These are phyloP conservation scores for Pholis gunnellus DNA, from an alignment of 2,113 vertebrate genomes.

Conservation along the genomic window DNA sequence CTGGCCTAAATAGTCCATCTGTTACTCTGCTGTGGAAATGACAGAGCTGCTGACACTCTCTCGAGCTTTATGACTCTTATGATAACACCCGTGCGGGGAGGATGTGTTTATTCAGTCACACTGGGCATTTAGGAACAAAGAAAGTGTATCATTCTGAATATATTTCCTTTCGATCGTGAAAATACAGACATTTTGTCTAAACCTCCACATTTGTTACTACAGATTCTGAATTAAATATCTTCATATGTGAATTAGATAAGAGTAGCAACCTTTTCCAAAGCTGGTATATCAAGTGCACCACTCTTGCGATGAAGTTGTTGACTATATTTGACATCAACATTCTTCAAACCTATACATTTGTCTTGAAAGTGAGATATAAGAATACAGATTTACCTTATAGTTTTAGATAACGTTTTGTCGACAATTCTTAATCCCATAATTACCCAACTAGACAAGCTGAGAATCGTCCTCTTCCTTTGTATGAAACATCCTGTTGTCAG, in stretches of 20 bases:
- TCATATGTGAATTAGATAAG: background rate
- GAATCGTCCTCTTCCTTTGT: background rate
- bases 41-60: conserved; percentile 71
- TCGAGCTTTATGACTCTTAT: conserved; percentile 61
- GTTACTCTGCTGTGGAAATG: conserved; percentile 65
- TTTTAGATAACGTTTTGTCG: background rate
- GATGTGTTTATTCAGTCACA: conserved; percentile 45
- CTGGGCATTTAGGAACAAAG: conserved; percentile 17
- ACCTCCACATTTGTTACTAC: background rate
- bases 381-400: background rate
- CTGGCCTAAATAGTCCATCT: conserved; percentile 79
- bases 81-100: conserved; percentile 37
- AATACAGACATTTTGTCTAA: background rate
- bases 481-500: background rate
- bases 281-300: background rate
- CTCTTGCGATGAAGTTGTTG: background rate
- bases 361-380: background rate
- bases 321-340: background rate
- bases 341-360: background rate
- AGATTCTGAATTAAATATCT: background rate
- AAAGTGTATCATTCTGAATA: background rate
- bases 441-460: background rate
- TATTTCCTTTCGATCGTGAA: conserved; percentile 3
- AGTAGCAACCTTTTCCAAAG: background rate
- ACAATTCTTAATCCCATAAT: background rate